Evolutionary conservation across 2,113 vertebrate genomes (phyloP).

Genomic region (Agelaius phoeniceus): DNA sequence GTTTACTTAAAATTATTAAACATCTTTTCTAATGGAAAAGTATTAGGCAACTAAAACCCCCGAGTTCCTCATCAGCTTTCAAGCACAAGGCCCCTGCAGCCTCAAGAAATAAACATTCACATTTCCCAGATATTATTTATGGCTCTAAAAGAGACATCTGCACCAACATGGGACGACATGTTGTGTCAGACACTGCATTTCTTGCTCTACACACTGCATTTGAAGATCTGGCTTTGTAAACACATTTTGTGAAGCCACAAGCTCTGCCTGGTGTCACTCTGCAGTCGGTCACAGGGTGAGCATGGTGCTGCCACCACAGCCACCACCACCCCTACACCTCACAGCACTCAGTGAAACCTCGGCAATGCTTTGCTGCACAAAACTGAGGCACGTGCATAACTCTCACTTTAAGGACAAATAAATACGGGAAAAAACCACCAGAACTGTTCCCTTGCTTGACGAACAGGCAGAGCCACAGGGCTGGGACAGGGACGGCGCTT

Average conservation of each 20-base stretch:
- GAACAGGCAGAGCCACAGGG: background rate
- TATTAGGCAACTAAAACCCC: constrained; percentile 47
- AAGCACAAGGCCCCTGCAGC: background rate
- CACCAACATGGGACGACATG: fast-evolving
- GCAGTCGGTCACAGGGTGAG: background rate
- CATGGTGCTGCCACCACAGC: background rate
- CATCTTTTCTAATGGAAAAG: constrained; percentile 66
- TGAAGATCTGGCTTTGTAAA: background rate
- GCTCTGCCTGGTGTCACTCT: background rate
- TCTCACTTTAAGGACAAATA: background rate
- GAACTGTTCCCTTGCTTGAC: background rate
- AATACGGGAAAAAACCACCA: fast-evolving
- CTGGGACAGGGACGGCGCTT: background rate
- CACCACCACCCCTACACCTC: background rate
- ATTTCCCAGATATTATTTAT: background rate
- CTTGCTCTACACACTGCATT: background rate
- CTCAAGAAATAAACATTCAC: constrained; percentile 27
- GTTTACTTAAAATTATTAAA: constrained; percentile 59
- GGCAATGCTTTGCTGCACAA: fast-evolving
- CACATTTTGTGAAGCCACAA: background rate
- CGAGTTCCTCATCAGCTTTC: background rate
- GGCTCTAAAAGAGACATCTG: background rate
- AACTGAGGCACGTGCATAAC: fast-evolving
- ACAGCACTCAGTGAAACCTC: fast-evolving
- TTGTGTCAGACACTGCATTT: background rate